Percentiles rank a stretch among this genome's conserved stretches.
phyloP scores from a whole-genome alignment of 2,888 invertebrate genomes.

The Metacarcinus magister region DNA sequence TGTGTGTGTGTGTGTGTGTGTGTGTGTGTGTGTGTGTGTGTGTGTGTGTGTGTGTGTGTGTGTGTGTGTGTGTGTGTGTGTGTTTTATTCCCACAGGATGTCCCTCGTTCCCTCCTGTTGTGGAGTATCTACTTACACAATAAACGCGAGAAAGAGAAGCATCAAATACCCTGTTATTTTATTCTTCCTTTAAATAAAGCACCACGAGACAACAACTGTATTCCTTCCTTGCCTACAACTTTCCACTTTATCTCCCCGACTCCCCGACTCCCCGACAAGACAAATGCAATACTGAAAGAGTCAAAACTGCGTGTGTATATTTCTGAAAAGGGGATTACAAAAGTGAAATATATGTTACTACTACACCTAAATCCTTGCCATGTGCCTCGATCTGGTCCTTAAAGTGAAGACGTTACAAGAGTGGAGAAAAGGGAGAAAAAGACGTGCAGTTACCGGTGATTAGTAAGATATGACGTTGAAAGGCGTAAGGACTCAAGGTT shows the following conservation, averaged over 20 bases:
- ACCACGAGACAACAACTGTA: background rate
- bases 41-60: constrained; percentile 47
- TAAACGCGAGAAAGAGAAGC: background rate
- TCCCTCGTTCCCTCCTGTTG: background rate
- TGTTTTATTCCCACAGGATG: background rate
- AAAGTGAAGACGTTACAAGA: background rate
- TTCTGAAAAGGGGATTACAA: background rate
- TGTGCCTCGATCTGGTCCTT: background rate
- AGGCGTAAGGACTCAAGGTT: background rate
- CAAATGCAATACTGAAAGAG: background rate
- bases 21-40: constrained; percentile 47
- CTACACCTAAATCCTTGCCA: background rate
- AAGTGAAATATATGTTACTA: background rate
- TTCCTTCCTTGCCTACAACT: background rate
- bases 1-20: constrained; percentile 45
- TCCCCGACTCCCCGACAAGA: background rate
- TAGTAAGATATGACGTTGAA: background rate
- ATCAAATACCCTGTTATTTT: constrained; percentile 1
- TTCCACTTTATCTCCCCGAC: background rate
- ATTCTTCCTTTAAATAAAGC: background rate
- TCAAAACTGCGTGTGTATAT: background rate
- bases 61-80: constrained; percentile 5
- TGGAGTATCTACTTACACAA: background rate
- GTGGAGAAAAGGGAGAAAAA: background rate
- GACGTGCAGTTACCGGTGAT: background rate